These are phyloP conservation scores for Montipora capitata DNA, from an alignment of 92 coral and sea anemone species.

Conservation along the genomic window DNA sequence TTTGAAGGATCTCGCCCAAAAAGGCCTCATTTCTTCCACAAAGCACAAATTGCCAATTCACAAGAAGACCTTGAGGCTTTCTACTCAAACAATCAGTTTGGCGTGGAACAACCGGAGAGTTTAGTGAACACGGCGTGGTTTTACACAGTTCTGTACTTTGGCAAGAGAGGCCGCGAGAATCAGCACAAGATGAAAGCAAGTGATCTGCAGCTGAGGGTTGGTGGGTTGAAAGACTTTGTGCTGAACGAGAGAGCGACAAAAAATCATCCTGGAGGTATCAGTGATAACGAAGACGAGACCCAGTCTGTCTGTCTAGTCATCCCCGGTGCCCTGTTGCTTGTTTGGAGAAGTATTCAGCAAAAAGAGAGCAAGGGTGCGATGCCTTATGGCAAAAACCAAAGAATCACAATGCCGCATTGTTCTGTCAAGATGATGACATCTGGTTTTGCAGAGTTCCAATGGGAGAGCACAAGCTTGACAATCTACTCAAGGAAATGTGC, in stretches of 20 bases:
- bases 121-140: slow-evolving; percentile 60
- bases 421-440: slow-evolving; percentile 34
- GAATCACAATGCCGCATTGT: slow-evolving; percentile 30
- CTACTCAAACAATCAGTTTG: background rate
- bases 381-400: slow-evolving; percentile 68
- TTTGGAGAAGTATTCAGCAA: slow-evolving; percentile 44
- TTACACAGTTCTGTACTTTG: slow-evolving; percentile 28
- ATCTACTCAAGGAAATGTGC: slow-evolving; percentile 37
- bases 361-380: slow-evolving; percentile 15
- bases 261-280: no score
- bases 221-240: background rate
- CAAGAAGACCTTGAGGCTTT: slow-evolving; percentile 46
- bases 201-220: background rate
- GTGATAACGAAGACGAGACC: no score
- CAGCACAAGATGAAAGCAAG: slow-evolving; percentile 30
- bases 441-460: slow-evolving; percentile 60
- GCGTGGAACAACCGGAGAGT: no score
- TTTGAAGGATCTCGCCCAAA: slow-evolving; percentile 12
- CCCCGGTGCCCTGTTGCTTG: background rate
- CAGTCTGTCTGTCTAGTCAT: background rate
- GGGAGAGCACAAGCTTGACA: slow-evolving; percentile 45
- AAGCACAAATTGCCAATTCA: slow-evolving; percentile 42
- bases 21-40: slow-evolving; percentile 44
- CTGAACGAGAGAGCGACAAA: background rate
- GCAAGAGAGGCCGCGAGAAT: slow-evolving; percentile 57